Evolutionary conservation across 2,888 invertebrate species (phyloP), one percentile per base, ranked within the genome.

Genomic region (Lycaena phlaeas): DNA sequence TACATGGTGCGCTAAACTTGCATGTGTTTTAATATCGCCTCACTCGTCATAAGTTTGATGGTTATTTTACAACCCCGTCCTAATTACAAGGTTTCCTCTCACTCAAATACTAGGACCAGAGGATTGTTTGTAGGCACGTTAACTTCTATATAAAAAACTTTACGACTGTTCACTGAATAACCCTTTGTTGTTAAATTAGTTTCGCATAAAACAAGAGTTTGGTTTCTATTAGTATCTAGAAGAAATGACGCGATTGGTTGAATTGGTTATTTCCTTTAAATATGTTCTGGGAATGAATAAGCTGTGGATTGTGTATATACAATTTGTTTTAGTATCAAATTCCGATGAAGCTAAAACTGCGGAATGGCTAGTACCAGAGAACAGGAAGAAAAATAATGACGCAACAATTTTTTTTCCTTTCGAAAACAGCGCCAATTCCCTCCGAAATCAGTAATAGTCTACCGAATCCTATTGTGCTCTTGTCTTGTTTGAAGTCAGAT

Each of bases 51-150:
- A 64, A 68, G 64, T 74, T 81, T 82, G 75, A 84, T 79, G 78
- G 78, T 69, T 76, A 66, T 82, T 84, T 82, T 82, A 84, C 70
- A 62, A 63, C 74, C 68, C 59, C 63, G 68, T 70, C 71, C 73
- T 78, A 82, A 84, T 82, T 78, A 75, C 65, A 64, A 68, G 67
- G 72, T 76, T 75, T 77, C 74, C 72, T 75, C 67, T 70, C 63
- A 60, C 57, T 59, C 51, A 50, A 49, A 66, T 61, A 68, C 69
- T 76, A 77, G 74, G 69, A 64, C 64, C 61, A 56, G 56, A 57
- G 60, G 64, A 73, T 69, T 75, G 74, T 73, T 70, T 63, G 68
- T 65, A 57, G 59, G 50, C 54, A 52, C 61, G 63, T 67, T 63
- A 71, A 71, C 68, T 61, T 62, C 58, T 54, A 50, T 53, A 55